phyloP scores from a whole-genome alignment of 2,797 vertebrate genomes.

The Cottoperca gobio region DNA sequence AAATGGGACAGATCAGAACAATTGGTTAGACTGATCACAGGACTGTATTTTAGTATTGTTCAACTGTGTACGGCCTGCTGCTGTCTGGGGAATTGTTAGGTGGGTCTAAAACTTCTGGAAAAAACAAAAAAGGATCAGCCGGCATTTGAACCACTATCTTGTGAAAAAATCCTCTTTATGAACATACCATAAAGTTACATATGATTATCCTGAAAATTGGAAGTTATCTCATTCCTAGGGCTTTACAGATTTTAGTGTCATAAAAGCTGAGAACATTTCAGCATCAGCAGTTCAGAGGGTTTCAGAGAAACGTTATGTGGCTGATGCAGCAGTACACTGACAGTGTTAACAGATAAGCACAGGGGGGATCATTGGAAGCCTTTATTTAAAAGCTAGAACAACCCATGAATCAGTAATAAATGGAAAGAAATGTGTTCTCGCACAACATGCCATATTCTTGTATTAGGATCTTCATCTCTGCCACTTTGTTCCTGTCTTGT shows the following conservation, averaged over 20 bases:
- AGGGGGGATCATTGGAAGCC: conserved; percentile 27
- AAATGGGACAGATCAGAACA: not conserved
- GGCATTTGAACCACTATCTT: not conserved
- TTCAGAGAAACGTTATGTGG: not conserved
- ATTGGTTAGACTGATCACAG: not conserved
- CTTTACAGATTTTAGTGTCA: not conserved
- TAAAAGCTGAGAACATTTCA: not conserved
- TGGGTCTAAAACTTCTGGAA: not conserved
- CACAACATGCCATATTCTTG: conserved; percentile 15
- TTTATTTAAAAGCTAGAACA: conserved; percentile 58
- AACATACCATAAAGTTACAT: not conserved
- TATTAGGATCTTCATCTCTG: not conserved
- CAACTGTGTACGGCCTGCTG: not conserved
- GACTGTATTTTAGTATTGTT: not conserved
- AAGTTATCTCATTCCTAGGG: not conserved
- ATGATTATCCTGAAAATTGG: not conserved
- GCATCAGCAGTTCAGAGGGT: not conserved
- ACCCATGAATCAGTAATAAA: conserved; percentile 23
- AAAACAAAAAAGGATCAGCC: not conserved
- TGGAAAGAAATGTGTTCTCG: conserved; percentile 13
- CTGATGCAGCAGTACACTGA: not conserved
- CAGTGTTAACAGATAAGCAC: not conserved
- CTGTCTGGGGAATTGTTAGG: not conserved
- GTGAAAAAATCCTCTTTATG: too few species aligned
- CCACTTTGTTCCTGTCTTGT: not conserved